These are phyloP conservation scores for Phyllopteryx taeniolatus DNA, from an alignment of 2,113 vertebrate genomes.

Conservation along the genomic window DNA sequence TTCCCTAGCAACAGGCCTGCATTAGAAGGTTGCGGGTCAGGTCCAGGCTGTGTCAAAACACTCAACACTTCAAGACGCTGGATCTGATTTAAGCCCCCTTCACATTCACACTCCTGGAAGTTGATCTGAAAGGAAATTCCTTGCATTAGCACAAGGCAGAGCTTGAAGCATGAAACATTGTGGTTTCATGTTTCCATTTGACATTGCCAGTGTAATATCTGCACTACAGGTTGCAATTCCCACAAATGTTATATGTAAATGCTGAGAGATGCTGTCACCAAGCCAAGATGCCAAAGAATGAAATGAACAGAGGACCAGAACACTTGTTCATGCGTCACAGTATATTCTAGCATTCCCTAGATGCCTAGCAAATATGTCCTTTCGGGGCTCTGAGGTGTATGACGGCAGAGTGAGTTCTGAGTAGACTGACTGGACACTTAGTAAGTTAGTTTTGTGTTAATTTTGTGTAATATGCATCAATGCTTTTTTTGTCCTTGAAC, in stretches of 20 bases:
- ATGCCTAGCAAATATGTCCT: neutral
- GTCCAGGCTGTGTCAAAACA: constrained; percentile 8
- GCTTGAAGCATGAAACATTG: neutral
- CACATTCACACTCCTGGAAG: constrained; percentile 1
- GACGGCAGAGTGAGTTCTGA: neutral
- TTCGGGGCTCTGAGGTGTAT: neutral
- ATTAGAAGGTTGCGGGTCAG: constrained; percentile 25
- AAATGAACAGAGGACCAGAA: neutral
- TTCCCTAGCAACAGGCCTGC: constrained; percentile 4
- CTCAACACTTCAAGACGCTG: neutral
- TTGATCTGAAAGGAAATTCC: neutral
- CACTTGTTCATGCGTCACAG: neutral
- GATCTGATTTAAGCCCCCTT: neutral
- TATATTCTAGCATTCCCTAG: neutral
- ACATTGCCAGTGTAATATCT: neutral
- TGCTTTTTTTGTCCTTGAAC: neutral
- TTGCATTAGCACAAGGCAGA: neutral
- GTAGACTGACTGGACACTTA: neutral
- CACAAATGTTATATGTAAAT: neutral
- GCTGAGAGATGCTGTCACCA: neutral
- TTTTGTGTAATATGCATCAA: neutral
- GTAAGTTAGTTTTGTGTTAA: neutral
- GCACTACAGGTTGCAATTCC: neutral
- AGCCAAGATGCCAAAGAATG: neutral
- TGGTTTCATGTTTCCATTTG: neutral